Evolutionary conservation across 2,797 vertebrate species (phyloP).

Genomic region (Momotus momota): DNA sequence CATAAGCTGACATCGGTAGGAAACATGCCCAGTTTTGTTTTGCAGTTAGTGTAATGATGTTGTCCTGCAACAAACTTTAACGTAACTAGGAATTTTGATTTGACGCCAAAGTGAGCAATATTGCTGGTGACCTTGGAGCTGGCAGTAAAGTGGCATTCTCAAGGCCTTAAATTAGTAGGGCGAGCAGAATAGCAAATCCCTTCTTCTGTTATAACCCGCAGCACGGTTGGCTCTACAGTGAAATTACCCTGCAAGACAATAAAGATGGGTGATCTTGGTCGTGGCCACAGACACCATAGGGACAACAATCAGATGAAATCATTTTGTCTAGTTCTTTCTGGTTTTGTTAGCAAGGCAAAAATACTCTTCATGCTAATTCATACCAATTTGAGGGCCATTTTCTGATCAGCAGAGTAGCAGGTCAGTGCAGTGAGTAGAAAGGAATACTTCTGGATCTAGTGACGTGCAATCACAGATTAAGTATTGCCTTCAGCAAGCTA

Average conservation of each 20-base stretch:
- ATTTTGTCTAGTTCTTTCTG: conserved; percentile 37
- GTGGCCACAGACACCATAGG: neutral
- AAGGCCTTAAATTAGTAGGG: conserved; percentile 71
- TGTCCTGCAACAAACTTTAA: conserved; percentile 67
- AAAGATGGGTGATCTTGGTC: conserved; percentile 35
- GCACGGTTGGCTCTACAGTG: conserved; percentile 33
- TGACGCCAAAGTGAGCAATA: conserved; percentile 62
- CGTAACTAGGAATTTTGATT: conserved; percentile 68
- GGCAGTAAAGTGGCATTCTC: conserved; percentile 73
- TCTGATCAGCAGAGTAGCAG: conserved; percentile 28
- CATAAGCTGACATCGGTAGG: conserved; percentile 38
- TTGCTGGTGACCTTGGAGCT: conserved; percentile 67
- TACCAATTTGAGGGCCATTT: conserved; percentile 34
- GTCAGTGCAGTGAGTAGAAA: conserved; percentile 1
- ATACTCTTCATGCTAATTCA: conserved; percentile 14
- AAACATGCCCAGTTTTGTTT: conserved; percentile 57
- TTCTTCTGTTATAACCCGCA: conserved; percentile 44
- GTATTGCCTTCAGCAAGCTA: neutral
- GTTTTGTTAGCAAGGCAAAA: conserved; percentile 39
- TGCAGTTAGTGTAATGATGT: conserved; percentile 56
- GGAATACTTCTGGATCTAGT: neutral
- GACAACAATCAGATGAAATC: neutral
- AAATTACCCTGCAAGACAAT: conserved; percentile 36
- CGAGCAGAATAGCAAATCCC: conserved; percentile 55
- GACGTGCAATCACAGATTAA: neutral